Base-by-base conservation (phyloP, 2,888 invertebrate species). In the Drosophila ustulata region DNA sequence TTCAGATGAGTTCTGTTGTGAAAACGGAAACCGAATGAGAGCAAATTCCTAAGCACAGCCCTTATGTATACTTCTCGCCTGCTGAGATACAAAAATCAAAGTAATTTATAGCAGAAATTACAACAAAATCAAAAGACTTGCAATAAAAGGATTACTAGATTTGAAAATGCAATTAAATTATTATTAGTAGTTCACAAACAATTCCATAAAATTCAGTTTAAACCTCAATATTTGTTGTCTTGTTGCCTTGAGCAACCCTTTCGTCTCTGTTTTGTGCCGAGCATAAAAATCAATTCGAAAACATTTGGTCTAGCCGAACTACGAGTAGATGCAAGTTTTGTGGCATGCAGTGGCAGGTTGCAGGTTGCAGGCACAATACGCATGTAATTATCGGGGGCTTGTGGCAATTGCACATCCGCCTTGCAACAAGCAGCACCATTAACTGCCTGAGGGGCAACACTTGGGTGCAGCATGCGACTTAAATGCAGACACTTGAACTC, bases 401-500 rank as follows among this genome's bases (percentile, higher is more conserved):
- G 37, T 64, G 59, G 66, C 70, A 78, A 73, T 78, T 78, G 71
- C 71, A 79, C 75, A 78, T 75, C 78, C 78, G 78, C 37, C 28
- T 25, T 70, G 50, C 61, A 32, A 37, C 46, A 28, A 41, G 49
- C 9, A 57, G 66, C 59, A 66, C 70, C 73, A 80, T 80, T 80
- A 76, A 71, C 78, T 78, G 72, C 64, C 75, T 57, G 58, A 66
- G 69, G 34, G 71, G 61, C 67, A 65, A 63, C 58, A 66, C 76
- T 73, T 71, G 71, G 50, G 64, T 3, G 34, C 34, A 11, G 53
- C 57, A 5, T 65, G 68, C 66, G 69, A 69, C 77, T 73, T 85
- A 83, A 85, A 79, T 57, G 82, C 59, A 66, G 81, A 72, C 75
- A 71, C 85, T 85, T 85, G 86, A 85, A 85, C 85, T 84, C 85